Percentiles rank a stretch among this genome's conserved stretches.
Evolutionary conservation across 2,113 vertebrate species (phyloP).

Genomic region (Athene noctua): DNA sequence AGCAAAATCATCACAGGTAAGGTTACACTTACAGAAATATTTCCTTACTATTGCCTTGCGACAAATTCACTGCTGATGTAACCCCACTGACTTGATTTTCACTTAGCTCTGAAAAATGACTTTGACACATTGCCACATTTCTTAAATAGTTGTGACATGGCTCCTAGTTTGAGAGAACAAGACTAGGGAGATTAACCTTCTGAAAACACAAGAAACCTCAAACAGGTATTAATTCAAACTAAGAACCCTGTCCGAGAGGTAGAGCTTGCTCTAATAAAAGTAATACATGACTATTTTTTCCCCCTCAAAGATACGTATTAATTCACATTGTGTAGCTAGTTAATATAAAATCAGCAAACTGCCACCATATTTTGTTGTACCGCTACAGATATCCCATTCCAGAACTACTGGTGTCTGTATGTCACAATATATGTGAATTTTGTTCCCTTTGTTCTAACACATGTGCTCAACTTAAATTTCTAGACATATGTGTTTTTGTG

Average conservation of each 20-base stretch:
- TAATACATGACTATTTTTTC: neutral
- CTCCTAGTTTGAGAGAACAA: neutral
- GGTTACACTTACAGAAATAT: neutral
- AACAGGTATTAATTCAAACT: neutral
- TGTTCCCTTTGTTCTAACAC: neutral
- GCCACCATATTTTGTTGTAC: neutral
- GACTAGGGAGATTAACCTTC: neutral
- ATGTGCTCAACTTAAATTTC: rapidly evolving
- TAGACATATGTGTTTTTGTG: neutral
- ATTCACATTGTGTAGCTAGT: neutral
- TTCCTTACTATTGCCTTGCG: neutral
- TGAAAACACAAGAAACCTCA: neutral
- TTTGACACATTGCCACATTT: neutral
- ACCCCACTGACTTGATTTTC: neutral
- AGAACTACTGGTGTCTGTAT: neutral
- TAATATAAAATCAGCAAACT: neutral
- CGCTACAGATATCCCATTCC: neutral
- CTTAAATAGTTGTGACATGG: neutral
- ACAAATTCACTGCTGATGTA: neutral
- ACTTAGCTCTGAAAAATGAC: neutral
- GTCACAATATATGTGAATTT: neutral
- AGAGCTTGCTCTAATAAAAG: neutral
- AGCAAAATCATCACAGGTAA: neutral
- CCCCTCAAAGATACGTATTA: neutral
- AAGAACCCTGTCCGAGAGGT: neutral